Percentiles rank a stretch among this genome's conserved stretches.
Conservation (phyloP, 35 echinoderm and acorn worm genomes). For the Ophioderma brevispina region DNA sequence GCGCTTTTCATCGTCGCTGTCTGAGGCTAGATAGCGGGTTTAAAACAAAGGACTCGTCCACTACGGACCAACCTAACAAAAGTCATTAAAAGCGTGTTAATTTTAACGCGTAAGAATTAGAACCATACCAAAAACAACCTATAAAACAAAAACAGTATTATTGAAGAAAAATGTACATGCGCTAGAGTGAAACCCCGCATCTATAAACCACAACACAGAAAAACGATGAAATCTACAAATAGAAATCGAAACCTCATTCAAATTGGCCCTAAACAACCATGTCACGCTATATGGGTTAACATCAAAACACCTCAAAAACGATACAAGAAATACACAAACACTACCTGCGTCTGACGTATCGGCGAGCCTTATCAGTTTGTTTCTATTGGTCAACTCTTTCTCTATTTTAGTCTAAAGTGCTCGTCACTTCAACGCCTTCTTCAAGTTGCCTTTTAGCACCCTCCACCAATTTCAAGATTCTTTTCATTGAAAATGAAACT, state of each 20-base stretch:
- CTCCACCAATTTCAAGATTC: background rate
- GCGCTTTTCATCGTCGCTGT: background rate
- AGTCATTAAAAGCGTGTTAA: background rate
- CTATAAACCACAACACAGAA: background rate
- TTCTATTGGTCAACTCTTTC: background rate
- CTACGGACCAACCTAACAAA: background rate
- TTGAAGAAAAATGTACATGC: background rate
- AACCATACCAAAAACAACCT: background rate
- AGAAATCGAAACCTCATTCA: background rate
- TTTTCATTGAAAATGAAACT: background rate
- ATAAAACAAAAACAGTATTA: background rate
- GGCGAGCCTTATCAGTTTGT: background rate
- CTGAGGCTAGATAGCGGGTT: background rate
- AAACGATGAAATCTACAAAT: background rate
- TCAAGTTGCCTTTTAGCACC: background rate
- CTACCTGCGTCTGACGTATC: background rate
- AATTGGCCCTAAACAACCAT: background rate
- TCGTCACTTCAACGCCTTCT: background rate
- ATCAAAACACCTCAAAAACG: no score
- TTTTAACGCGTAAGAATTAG: background rate
- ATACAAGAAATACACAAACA: no score
- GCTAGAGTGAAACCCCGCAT: background rate
- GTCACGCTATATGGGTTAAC: background rate
- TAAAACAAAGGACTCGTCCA: background rate
- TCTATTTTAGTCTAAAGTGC: background rate